Percentiles rank a stretch among this genome's conserved stretches.
Conservation (phyloP, 2,797 vertebrate genomes). For the Margarornis squamiger region DNA sequence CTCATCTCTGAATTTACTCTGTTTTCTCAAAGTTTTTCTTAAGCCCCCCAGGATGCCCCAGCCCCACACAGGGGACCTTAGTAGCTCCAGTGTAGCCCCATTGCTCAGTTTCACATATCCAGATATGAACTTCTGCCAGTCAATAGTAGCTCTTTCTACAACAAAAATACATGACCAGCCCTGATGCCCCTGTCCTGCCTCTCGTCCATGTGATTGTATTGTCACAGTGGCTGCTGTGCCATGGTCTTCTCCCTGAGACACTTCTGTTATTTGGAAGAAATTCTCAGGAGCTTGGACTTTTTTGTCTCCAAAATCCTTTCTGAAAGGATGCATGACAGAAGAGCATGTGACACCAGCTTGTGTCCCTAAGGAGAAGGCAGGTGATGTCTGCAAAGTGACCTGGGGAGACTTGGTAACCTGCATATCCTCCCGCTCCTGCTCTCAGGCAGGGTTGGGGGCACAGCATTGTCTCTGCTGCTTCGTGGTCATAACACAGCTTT, state of each 20-base stretch:
- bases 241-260: background rate
- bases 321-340: accelerated
- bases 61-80: accelerated
- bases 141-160: background rate
- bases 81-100: background rate
- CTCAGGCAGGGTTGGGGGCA: background rate
- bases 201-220: accelerated
- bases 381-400: background rate
- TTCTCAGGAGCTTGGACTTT: background rate
- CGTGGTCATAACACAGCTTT: background rate
- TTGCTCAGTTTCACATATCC: background rate
- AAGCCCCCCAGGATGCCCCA: background rate
- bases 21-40: background rate
- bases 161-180: background rate
- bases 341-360: accelerated
- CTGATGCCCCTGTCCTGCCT: background rate
- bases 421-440: background rate
- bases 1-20: background rate
- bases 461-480: background rate
- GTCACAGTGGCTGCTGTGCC: background rate
- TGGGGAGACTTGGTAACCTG: background rate
- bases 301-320: background rate
- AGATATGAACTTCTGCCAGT: background rate
- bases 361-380: background rate
- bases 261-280: background rate